Base-by-base conservation (phyloP, 2,113 vertebrate species). In the Chinchilla lanigera region DNA sequence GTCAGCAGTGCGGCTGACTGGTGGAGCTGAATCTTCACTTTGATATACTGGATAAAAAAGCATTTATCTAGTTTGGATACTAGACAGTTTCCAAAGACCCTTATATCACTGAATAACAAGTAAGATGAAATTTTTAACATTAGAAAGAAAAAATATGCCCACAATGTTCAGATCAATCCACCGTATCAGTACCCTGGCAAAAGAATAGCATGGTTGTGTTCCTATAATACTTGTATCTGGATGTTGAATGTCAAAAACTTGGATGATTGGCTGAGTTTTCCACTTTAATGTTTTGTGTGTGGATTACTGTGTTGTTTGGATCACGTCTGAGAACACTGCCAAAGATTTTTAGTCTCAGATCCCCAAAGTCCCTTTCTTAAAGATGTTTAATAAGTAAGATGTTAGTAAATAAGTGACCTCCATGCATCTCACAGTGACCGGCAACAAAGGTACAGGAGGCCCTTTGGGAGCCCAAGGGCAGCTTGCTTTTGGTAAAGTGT, bases 181-280 rank as follows among this genome's bases (percentile, higher is more conserved):
- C 14, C 0, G 1, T 0, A 13, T 44, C 47, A 50, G 47, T 47
- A 12, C 14, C n/a, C 30, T 44, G 50, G 69, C 38, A 44, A 93
- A 89, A 86, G 71, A 78, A 84, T 38, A n/a, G 9, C 47, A 2
- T 17, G 38, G 28, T 2, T 90, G 56, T 52, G 7, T 73, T 97
- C 24, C 44, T 22, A n/a, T 67, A 11, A 73, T n/a, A 84, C 1
- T 13, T 30, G 30, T 16, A 1, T 22, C 16, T 88, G 87, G 41
- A 33, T 63, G 61, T 58, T 16, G 20, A 71, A 60, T 28, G n/a
- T 73, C 73, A 73, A 60, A 78, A 73, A 98, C 97, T 98, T 98
- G 96, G 95, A 75, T 78, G 35, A 67, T 3, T 83, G 50, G 20
- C 12, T 96, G 82, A 73, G 85, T 71, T 84, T 86, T 60, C 67